Conservation (phyloP, 2,113 vertebrate genomes). For the Labeo catla region DNA sequence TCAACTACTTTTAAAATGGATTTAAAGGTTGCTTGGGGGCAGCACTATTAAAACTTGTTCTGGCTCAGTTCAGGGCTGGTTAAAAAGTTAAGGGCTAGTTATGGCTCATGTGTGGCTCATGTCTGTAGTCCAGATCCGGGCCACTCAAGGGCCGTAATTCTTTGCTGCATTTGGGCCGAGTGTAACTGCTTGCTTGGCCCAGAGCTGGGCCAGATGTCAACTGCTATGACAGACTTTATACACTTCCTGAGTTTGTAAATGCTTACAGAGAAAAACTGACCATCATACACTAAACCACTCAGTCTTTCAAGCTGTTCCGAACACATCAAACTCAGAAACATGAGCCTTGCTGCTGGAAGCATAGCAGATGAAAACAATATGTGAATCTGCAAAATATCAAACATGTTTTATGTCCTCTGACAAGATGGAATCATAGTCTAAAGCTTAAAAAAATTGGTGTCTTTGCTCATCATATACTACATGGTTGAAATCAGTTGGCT, state of each 20-base stretch:
- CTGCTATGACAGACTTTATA: neutral
- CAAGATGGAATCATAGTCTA: neutral
- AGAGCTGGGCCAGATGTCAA: no score
- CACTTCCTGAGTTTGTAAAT: neutral
- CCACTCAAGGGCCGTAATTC: no score
- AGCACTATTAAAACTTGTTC: no score
- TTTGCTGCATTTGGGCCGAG: no score
- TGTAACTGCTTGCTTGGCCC: no score
- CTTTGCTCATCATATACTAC: neutral
- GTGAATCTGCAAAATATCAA: neutral
- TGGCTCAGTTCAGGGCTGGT: no score
- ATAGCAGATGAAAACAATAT: no score
- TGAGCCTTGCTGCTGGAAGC: neutral
- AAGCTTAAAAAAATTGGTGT: neutral
- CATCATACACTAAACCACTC: neutral
- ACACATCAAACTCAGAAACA: neutral
- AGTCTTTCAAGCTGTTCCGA: neutral
- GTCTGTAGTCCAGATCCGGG: no score
- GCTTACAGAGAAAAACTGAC: neutral
- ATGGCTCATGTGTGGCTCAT: no score
- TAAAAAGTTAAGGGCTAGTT: no score
- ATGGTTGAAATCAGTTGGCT: neutral
- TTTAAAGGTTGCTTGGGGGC: no score
- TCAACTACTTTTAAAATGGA: no score
- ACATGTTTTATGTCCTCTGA: neutral